These are phyloP conservation scores for Poeciliopsis presidionis DNA, from an alignment of 2,797 vertebrate genomes.

Conservation along the genomic window DNA sequence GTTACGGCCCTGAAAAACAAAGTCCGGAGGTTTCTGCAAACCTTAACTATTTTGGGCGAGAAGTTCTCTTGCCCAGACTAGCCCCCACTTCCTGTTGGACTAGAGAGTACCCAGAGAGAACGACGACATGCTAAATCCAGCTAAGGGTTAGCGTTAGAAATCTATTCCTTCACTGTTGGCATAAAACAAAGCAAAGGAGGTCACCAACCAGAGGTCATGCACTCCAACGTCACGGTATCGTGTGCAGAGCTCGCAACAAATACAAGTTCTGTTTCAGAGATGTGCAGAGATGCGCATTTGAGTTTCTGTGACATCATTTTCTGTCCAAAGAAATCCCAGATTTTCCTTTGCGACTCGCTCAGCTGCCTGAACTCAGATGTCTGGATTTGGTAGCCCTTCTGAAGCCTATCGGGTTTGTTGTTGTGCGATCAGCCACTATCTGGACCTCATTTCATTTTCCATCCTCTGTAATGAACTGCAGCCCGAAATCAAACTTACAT, in stretches of 20 bases:
- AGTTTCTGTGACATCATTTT: background rate
- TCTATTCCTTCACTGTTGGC: background rate
- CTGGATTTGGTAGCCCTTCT: background rate
- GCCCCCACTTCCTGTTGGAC: background rate
- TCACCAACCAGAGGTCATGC: background rate
- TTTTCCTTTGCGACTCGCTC: background rate
- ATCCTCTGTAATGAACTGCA: slow-evolving; percentile 21
- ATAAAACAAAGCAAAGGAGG: background rate
- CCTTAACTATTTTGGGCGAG: background rate
- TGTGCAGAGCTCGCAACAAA: background rate
- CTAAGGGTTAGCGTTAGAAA: too few species aligned
- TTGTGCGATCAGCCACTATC: slow-evolving; percentile 1
- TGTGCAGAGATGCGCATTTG: background rate
- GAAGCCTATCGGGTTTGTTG: slow-evolving; percentile 1
- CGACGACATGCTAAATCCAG: background rate
- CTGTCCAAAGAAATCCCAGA: background rate
- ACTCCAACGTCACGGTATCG: too few species aligned
- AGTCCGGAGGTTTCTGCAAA: background rate
- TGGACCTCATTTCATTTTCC: slow-evolving; percentile 18
- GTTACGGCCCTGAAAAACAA: background rate
- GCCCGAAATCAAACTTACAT: slow-evolving; percentile 23
- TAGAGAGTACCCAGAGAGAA: background rate
- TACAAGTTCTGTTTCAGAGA: background rate
- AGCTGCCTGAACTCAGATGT: background rate
- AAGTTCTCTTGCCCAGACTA: background rate